Base-by-base conservation (phyloP, 2,113 vertebrate species). In the Brachyistius frenatus region DNA sequence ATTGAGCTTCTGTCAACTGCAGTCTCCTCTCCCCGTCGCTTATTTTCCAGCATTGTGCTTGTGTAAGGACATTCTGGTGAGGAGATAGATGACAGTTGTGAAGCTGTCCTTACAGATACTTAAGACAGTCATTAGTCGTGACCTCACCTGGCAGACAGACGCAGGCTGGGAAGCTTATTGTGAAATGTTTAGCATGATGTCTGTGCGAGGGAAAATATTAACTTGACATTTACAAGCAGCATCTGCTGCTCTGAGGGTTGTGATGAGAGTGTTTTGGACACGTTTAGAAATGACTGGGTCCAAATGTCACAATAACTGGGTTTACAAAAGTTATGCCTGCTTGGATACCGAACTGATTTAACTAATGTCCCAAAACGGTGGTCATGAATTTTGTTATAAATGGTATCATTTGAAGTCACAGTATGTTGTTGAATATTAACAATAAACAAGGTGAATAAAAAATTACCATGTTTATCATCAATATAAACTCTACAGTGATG, bases 1-100 rank as follows among this genome's bases (percentile, higher is more conserved):
- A 91, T 86, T 71, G 88, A 91, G 83, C 66, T 73, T 74, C 83
- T 82, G 86, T 92, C 90, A 78, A 33, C 58, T 76, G 73, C 70
- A 73, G 57, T 66, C 75, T 81, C 54, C 52, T 14, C 71, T 73
- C n/a, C 37, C 72, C 32, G 67, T 76, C 88, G 81, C 82, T 83
- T 81, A 71, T 87, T 88, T 86, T 76, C 85, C 76, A 85, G 73
- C 67, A 41, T 70, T 80, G 75, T 85, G 89, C 83, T 76, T 69
- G 73, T 66, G 71, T 85, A 83, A 82, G 85, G 85, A 71, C 78
- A 74, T 63, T 73, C 31, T 52, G 53, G 9, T 52, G 55, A 68
- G 53, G 44, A 65, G 69, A 67, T 33, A 54, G 78, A 79, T 76
- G 73, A 78, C 72, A 55, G 32, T 71, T 86, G 58, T 71, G 62